A percentile compares a stretch with the other conserved stretches of the same genome.
Conservation (phyloP, 2,888 invertebrate genomes). For the Cenopis cana region DNA sequence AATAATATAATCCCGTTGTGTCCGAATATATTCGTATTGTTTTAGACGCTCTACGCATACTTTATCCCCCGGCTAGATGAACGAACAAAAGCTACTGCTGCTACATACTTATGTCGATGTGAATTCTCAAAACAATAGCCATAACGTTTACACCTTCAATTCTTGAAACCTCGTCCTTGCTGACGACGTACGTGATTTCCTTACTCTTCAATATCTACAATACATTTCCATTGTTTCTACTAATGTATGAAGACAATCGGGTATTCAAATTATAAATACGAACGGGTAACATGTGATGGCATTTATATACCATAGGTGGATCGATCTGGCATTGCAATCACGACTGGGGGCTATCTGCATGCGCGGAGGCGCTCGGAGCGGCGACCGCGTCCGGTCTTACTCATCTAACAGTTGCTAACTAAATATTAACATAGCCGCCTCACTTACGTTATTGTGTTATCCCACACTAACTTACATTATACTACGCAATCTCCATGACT, state of each 20-base stretch:
- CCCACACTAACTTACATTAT: constrained; percentile 11
- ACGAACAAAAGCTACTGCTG: constrained; percentile 28
- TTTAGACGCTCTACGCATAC: constrained; percentile 15
- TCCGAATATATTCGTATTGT: constrained; percentile 8
- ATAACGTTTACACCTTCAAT: constrained; percentile 51
- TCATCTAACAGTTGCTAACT: constrained; percentile 73
- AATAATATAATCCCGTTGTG: constrained; percentile 12
- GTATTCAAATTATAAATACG: constrained; percentile 77
- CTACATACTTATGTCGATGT: constrained; percentile 36
- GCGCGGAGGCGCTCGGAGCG: constrained; percentile 62
- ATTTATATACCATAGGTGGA: constrained; percentile 80
- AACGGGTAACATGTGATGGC: constrained; percentile 71
- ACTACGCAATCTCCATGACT: background rate
- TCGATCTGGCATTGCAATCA: constrained; percentile 80
- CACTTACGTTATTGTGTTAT: constrained; percentile 38
- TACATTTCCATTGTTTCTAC: constrained; percentile 75
- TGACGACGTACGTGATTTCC: constrained; percentile 73
- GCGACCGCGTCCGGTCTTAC: constrained; percentile 78
- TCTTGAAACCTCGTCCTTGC: constrained; percentile 62
- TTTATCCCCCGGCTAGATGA: background rate
- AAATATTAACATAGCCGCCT: constrained; percentile 59
- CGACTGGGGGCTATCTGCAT: constrained; percentile 74
- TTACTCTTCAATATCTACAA: constrained; percentile 57
- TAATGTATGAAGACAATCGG: constrained; percentile 75
- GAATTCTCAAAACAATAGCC: constrained; percentile 37